Percentiles rank a stretch among this genome's conserved stretches.
phyloP scores from a whole-genome alignment of 2,888 invertebrate genomes.

The Lutraria lutraria region DNA sequence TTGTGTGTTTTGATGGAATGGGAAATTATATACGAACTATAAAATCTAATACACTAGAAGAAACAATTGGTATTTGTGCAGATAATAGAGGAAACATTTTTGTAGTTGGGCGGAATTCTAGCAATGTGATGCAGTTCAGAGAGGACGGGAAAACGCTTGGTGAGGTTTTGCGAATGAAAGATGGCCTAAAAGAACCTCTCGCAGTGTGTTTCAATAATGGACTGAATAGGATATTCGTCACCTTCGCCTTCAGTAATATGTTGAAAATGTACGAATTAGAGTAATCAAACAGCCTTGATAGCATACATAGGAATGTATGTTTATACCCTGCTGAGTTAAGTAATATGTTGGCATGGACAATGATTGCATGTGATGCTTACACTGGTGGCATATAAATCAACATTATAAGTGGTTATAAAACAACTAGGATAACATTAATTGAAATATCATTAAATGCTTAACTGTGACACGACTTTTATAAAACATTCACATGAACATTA shows the following conservation, averaged over 20 bases:
- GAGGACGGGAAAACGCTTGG: background rate
- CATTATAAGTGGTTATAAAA: no score
- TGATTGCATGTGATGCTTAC: no score
- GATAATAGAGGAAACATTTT: background rate
- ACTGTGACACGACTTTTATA: no score
- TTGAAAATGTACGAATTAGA: background rate
- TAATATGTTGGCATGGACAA: no score
- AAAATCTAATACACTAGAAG: background rate
- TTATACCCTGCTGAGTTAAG: no score
- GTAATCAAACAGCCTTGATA: background rate
- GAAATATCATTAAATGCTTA: no score
- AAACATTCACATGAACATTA: no score
- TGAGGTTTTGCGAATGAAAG: background rate
- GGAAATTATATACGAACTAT: background rate
- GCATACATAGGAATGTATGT: no score
- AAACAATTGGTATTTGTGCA: background rate
- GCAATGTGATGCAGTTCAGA: background rate
- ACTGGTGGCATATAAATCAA: no score
- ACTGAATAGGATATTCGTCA: background rate
- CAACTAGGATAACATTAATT: no score
- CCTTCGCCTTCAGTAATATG: background rate
- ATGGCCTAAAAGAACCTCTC: background rate
- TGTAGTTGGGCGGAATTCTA: background rate
- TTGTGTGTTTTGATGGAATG: slow-evolving; percentile 19
- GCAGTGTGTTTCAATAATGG: background rate